Conservation (phyloP, 2,797 vertebrate species). For the Paramormyrops hopkinsi region DNA sequence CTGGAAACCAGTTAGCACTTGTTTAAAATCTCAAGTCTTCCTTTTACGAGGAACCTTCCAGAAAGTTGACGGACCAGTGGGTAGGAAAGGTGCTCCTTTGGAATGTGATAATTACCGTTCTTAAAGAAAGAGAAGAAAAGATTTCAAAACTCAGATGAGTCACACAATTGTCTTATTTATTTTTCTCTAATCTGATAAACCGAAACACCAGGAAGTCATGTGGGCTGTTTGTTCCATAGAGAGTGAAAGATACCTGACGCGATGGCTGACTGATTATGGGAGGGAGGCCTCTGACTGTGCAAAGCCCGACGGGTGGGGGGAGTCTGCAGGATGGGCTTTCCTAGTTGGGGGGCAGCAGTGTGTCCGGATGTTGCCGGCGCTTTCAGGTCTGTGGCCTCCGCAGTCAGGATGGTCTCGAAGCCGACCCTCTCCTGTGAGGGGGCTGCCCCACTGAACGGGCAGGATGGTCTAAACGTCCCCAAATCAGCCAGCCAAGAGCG, state of each 20-base stretch:
- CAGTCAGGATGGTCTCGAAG: not conserved
- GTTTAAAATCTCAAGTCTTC: constrained; percentile 33
- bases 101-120: constrained; percentile 56
- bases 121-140: constrained; percentile 43
- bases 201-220: constrained; percentile 38
- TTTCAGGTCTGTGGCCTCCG: not conserved
- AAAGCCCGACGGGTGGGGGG: constrained; percentile 33
- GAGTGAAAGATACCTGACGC: constrained; percentile 30
- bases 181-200: constrained; percentile 40
- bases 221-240: constrained; percentile 35
- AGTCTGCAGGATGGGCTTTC: not conserved
- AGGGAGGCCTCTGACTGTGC: constrained; percentile 39
- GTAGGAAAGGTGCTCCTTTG: constrained; percentile 40
- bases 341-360: not conserved
- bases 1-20: constrained; percentile 27
- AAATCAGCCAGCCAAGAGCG: not conserved
- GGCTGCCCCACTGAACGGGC: not conserved
- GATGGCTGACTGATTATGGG: constrained; percentile 41
- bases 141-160: constrained; percentile 51
- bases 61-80: constrained; percentile 42
- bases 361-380: not conserved
- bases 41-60: constrained; percentile 33
- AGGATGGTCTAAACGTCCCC: not conserved
- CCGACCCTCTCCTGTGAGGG: not conserved
- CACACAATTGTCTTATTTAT: constrained; percentile 43